A percentile compares a stretch with the other conserved stretches of the same genome.
These are phyloP conservation scores for Callorhinus ursinus DNA, from an alignment of 2,113 vertebrate genomes.

Conservation along the genomic window DNA sequence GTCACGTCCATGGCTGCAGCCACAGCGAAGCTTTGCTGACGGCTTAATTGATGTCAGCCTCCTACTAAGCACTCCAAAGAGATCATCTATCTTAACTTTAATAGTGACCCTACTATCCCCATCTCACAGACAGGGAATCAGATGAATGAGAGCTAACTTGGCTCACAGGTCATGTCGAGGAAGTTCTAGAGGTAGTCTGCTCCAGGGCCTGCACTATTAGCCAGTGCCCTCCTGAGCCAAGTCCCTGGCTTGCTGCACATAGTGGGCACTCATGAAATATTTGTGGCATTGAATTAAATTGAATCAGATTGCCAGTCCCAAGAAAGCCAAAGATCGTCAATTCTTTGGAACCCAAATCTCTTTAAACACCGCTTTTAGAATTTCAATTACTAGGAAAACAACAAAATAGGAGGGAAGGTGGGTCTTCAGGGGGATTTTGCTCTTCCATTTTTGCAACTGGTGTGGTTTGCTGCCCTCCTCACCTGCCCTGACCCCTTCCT, in stretches of 20 bases:
- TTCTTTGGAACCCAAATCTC: not conserved
- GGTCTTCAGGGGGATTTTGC: not conserved
- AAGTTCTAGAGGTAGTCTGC: not conserved
- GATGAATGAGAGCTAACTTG: not conserved
- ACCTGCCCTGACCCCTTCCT: not conserved
- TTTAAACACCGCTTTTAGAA: slow-evolving; percentile 26
- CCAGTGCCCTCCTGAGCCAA: not conserved
- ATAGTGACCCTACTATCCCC: not conserved
- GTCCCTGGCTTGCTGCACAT: accelerated
- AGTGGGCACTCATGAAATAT: not conserved
- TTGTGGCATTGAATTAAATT: not conserved
- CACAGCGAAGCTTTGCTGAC: not conserved
- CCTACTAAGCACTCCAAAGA: not conserved
- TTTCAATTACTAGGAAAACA: slow-evolving; percentile 38
- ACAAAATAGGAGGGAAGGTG: not conserved
- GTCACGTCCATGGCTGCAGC: too few species aligned
- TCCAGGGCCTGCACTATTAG: not conserved
- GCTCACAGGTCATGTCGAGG: accelerated
- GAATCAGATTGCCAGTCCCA: not conserved
- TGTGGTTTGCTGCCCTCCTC: not conserved
- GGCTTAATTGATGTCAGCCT: not conserved
- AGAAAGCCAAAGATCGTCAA: not conserved
- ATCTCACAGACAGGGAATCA: not conserved
- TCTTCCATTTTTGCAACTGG: not conserved
- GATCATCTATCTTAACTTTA: not conserved